Evolutionary conservation across 2,113 vertebrate genomes (phyloP).

Genomic region (Antidorcas marsupialis): DNA sequence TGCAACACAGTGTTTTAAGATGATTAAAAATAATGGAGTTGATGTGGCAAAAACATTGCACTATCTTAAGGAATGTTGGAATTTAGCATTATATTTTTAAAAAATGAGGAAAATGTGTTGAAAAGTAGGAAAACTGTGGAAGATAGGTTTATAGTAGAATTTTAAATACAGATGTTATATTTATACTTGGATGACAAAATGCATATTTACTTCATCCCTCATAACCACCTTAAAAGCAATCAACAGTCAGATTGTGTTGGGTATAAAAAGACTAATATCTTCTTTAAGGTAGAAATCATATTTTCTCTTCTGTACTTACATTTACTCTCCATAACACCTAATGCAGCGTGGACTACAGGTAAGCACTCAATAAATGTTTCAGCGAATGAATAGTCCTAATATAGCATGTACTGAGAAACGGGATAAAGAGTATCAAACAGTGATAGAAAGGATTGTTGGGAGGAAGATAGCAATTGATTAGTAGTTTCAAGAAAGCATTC

Average conservation of each 20-base stretch:
- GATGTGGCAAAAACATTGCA: not conserved
- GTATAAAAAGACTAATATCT: not conserved
- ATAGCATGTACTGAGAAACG: constrained; percentile 6
- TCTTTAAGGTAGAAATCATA: not conserved
- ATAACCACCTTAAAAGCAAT: not conserved
- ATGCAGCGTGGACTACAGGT: constrained; percentile 2
- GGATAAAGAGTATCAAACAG: constrained; percentile 63
- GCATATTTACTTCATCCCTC: not conserved
- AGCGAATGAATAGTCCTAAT: constrained; percentile 44
- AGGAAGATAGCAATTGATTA: constrained; percentile 67
- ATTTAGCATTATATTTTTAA: not conserved
- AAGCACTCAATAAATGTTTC: constrained; percentile 56
- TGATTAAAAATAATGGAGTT: not conserved
- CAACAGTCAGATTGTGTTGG: not conserved
- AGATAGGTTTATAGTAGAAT: not conserved
- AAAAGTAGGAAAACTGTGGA: not conserved
- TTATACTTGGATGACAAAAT: not conserved
- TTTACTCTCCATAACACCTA: not conserved
- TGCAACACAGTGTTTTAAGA: not conserved
- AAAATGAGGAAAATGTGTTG: not conserved
- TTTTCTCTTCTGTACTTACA: not conserved
- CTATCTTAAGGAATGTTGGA: not conserved
- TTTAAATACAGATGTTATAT: not conserved
- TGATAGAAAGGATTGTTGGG: constrained; percentile 41
- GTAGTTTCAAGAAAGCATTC: constrained; percentile 49